These are phyloP conservation scores for Catamblyrhynchus diadema DNA, from an alignment of 2,797 vertebrate species.

Conservation along the genomic window DNA sequence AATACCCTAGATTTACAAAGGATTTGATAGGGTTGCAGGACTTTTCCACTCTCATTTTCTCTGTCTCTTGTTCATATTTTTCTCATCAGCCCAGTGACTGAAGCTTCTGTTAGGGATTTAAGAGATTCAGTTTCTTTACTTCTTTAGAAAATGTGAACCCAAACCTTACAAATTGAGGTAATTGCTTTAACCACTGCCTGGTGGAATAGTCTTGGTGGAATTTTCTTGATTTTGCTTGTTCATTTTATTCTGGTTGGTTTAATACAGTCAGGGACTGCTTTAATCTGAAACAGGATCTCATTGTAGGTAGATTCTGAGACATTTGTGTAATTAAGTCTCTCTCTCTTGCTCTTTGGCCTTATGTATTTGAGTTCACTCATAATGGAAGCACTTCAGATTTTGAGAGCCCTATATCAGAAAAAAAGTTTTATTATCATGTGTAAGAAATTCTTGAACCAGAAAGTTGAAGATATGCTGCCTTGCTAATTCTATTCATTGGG, in stretches of 20 bases:
- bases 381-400: not conserved
- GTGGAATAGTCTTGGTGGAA: not conserved
- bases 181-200: not conserved
- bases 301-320: not conserved
- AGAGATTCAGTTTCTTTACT: not conserved
- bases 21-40: not conserved
- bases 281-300: not conserved
- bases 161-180: not conserved
- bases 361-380: not conserved
- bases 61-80: not conserved
- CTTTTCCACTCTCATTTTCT: not conserved
- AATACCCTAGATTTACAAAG: not conserved
- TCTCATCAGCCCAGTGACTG: not conserved
- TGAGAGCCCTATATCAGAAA: not conserved
- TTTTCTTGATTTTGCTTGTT: not conserved
- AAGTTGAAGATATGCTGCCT: not conserved
- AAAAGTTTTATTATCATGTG: not conserved
- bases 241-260: not conserved
- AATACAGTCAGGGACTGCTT: not conserved
- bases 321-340: not conserved
- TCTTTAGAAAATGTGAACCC: not conserved
- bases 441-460: not conserved
- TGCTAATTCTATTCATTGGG: not conserved
- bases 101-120: not conserved
- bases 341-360: not conserved